Conservation (phyloP, 2,113 vertebrate species). For the Illadopsis cleaveri region DNA sequence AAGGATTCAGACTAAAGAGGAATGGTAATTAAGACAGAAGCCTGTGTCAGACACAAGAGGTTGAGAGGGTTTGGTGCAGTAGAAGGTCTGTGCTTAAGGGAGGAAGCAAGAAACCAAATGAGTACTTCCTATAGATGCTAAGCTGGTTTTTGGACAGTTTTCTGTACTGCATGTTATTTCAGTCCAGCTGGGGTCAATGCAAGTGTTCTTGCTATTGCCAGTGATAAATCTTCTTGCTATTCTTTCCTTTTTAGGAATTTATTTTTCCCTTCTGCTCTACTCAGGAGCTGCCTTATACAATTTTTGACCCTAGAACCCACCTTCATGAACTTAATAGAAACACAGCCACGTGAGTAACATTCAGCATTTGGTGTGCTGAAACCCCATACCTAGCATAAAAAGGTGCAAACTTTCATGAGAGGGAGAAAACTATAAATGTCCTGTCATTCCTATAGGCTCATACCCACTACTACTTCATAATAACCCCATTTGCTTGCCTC, state of each 20-base stretch:
- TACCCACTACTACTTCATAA: background rate
- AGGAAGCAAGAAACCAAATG: background rate
- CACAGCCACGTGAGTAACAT: background rate
- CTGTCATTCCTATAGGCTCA: background rate
- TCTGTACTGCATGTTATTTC: background rate
- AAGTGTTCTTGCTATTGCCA: background rate
- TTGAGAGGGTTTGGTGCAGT: background rate
- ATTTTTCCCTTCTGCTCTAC: background rate
- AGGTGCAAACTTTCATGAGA: background rate
- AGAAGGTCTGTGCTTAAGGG: background rate
- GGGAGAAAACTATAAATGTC: background rate
- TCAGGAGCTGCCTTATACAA: background rate
- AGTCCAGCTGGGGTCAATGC: background rate
- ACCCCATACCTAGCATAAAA: background rate
- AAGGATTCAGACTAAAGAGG: background rate
- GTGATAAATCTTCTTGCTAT: background rate
- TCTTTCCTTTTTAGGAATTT: background rate
- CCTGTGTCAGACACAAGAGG: background rate
- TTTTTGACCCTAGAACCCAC: background rate
- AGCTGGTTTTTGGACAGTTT: background rate
- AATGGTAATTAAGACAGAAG: background rate
- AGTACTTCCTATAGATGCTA: background rate
- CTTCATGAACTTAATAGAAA: background rate
- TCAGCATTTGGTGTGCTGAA: background rate
- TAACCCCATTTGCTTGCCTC: background rate